These are phyloP conservation scores for Doris montereyensis DNA, from an alignment of 2,888 invertebrate genomes.

Conservation along the genomic window DNA sequence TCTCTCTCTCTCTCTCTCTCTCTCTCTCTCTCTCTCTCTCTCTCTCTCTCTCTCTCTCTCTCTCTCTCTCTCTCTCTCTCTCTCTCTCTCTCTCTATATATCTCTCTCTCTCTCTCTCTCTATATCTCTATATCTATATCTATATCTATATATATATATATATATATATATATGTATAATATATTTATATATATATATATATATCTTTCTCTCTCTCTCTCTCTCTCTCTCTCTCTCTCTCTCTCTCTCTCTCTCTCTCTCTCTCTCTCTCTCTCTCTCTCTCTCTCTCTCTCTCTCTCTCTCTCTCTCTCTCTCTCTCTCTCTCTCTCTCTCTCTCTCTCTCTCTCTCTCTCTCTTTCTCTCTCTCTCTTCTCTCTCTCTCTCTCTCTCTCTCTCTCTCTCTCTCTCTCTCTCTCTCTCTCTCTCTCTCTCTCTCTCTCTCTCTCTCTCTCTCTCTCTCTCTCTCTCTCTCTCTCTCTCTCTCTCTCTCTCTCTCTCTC, in stretches of 20 bases:
- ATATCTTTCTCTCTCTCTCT: no score
- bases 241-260: neutral
- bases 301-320: conserved; percentile 1
- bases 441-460: conserved; percentile 13
- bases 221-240: conserved; percentile 15
- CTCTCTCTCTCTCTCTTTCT: conserved; percentile 11
- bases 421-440: conserved; percentile 11
- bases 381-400: conserved; percentile 12
- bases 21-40: no score
- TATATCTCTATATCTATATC: no score
- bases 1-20: no score
- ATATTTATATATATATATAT: no score
- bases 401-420: conserved; percentile 22
- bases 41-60: no score
- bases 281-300: neutral
- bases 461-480: neutral
- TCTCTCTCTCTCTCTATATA: no score
- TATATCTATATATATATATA: no score
- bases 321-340: conserved; percentile 10
- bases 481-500: neutral
- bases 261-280: neutral
- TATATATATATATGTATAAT: no score
- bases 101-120: no score
- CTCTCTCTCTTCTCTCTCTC: conserved; percentile 2
- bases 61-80: neutral